Evolutionary conservation across 2,797 vertebrate genomes (phyloP), one percentile per base, ranked within the genome.

Genomic region (Lates japonicus): DNA sequence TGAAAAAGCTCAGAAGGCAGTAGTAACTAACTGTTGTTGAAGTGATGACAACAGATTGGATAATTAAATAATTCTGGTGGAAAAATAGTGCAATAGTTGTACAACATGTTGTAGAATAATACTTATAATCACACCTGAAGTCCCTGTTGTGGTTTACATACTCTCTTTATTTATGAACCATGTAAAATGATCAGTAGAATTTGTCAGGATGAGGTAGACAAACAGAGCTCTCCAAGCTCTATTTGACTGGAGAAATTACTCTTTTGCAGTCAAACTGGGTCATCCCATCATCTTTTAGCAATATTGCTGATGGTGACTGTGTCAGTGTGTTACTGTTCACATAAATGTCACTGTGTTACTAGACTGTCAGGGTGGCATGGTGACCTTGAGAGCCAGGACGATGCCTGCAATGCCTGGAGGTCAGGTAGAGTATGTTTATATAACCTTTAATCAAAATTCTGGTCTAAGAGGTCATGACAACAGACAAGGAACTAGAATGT

Each of bases 311-410:
- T 60, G 3, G 14, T 0, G 0, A 52, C 7, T 13, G 49, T 22
- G 14, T n/a, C 39, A 31, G 3, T 9, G 10, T 20, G 55, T 31
- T 49, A 58, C 62, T 17, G 19, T 48, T 20, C 0, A 17, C 20
- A 8, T n/a, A 22, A 73, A 78, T 70, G 11, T 70, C 59, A 55
- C 5, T 37, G 41, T n/a, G n/a, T 17, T 57, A 25, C 20, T 37
- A 39, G 22, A 16, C 52, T 61, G 25, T 19, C 16, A 37, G 20
- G 0, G 0, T 33, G 19, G 31, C 22, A 31, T 4, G 20, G 6
- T 42, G 58, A 69, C 29, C 12, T 5, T 48, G 4, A 55, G 14
- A 70, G 22, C 54, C 17, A 0, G 2, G 46, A 2, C 16, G 25
- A 46, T 55, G 25, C 4, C 22, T 57, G 31, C 51, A 57, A n/a